Percentiles rank a stretch among this genome's conserved stretches.
These are phyloP conservation scores for Platycnemis pennipes DNA, from an alignment of 2,888 invertebrate species.

Conservation along the genomic window DNA sequence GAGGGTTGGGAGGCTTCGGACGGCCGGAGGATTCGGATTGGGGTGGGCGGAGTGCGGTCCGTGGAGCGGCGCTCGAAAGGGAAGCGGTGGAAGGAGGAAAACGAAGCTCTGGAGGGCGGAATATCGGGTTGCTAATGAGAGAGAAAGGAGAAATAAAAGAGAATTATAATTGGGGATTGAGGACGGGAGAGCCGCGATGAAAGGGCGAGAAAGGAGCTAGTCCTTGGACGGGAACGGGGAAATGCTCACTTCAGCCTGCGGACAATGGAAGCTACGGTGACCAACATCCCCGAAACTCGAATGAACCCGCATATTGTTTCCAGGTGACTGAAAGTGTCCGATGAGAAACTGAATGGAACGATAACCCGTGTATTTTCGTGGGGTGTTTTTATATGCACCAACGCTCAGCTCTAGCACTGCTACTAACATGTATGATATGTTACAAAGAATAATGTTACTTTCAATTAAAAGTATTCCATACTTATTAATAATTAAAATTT, in stretches of 20 bases:
- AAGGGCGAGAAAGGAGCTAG: not conserved
- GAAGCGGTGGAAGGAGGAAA: not conserved
- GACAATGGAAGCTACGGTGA: not conserved
- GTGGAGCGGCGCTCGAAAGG: not conserved
- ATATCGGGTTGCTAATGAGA: not conserved
- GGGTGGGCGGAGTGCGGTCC: not conserved
- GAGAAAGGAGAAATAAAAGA: not conserved
- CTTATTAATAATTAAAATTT: too few relatives aligned
- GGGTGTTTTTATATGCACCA: too few relatives aligned
- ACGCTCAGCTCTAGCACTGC: too few relatives aligned
- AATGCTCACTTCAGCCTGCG: not conserved
- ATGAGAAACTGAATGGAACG: too few relatives aligned
- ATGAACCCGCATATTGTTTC: too few relatives aligned
- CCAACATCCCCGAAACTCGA: too few relatives aligned
- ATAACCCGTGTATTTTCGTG: too few relatives aligned
- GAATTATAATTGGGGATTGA: not conserved
- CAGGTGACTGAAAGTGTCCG: too few relatives aligned
- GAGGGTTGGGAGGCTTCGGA: not conserved
- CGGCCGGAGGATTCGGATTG: not conserved
- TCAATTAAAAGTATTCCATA: too few relatives aligned
- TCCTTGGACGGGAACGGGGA: not conserved
- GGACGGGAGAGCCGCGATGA: not conserved
- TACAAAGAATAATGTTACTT: too few relatives aligned
- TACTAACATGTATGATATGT: too few relatives aligned
- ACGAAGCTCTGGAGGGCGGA: not conserved